A percentile compares a stretch with the other conserved stretches of the same genome.
These are phyloP conservation scores for Onychomys leucogaster DNA, from an alignment of 2,797 vertebrate species.

Conservation along the genomic window DNA sequence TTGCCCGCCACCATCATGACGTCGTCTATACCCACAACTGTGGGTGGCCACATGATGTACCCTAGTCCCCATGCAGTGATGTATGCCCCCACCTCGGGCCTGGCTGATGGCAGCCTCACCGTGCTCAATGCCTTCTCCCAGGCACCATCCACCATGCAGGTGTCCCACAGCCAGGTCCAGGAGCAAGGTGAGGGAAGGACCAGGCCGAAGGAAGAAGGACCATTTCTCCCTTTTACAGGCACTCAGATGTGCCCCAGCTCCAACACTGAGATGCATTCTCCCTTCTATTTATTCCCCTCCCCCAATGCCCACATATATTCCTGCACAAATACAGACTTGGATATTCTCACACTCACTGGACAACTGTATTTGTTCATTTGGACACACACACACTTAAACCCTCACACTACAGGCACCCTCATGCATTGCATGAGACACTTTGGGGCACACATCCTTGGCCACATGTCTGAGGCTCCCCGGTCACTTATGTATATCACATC, in stretches of 20 bases:
- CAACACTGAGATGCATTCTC: neutral
- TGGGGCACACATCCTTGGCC: neutral
- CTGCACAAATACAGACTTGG: neutral
- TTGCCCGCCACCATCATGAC: constrained; percentile 98
- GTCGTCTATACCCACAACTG: constrained; percentile 95
- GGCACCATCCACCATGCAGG: constrained; percentile 95
- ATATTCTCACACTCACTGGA: neutral
- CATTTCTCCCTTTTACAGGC: neutral
- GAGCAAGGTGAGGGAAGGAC: constrained; percentile 92
- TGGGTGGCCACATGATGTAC: constrained; percentile 99
- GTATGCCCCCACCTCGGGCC: constrained; percentile 95
- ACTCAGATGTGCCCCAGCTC: neutral
- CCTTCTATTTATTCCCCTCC: neutral
- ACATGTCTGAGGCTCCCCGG: constrained; percentile 14
- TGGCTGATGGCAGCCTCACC: constrained; percentile 95
- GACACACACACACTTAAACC: neutral
- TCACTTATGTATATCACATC: neutral
- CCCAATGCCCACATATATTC: neutral
- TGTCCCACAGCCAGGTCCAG: constrained; percentile 95
- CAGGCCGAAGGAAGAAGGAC: neutral
- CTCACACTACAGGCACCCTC: neutral
- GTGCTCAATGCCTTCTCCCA: constrained; percentile 99
- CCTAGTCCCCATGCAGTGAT: constrained; percentile 96
- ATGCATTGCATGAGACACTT: neutral
- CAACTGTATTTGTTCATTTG: neutral